Base-by-base conservation (phyloP, 2,797 vertebrate genomes). In the Xenentodon cancila region DNA sequence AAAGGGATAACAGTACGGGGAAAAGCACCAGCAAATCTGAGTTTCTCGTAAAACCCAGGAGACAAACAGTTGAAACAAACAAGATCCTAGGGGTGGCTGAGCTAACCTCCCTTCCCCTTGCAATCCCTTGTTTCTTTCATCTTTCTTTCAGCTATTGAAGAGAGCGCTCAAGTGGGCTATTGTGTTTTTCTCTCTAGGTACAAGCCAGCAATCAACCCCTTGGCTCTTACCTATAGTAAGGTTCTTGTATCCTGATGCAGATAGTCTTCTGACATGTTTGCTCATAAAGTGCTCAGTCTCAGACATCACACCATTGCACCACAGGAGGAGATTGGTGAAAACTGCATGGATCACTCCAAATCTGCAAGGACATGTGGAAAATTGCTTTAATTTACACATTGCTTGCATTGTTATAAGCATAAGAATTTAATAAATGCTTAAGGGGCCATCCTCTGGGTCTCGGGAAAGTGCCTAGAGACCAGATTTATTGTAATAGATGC, bases 331-430 rank as follows among this genome's bases (percentile, higher is more conserved):
- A 88, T 99, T 99, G 61, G 98, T 99, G 81, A 98, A 97, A 65
- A 99, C 97, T 0, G 98, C 96, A 53, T 99, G 98, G 83, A 99
- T 98, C 59, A 99, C 95, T 5, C 98, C 98, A 62, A 99, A 99
- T 81, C 98, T 99, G 86, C 17, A 8, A 22, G 64, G n/a, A 64
- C 32, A 76, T 17, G n/a, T 25, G 5, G 5, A 25, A 37, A 37
- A 3, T 32, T 9, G 7, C 30, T 7, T 32, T 9, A 32, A 32
- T 30, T 12, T 1, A 37, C 34, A 37, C 1, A 37, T 37, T 11
- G 34, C 34, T 37, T 37, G 34, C 9, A 1, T 37, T 37, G 34
- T 12, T 2, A 37, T 37, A 11, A 37, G 11, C 34, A 37, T 37
- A 25, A 25, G 25, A 3, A 25, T 25, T 25, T 25, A 25, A 25